Percentiles rank a stretch among this genome's conserved stretches.
These are phyloP conservation scores for Dermatemys mawii DNA, from an alignment of 2,113 vertebrate genomes.

Conservation along the genomic window DNA sequence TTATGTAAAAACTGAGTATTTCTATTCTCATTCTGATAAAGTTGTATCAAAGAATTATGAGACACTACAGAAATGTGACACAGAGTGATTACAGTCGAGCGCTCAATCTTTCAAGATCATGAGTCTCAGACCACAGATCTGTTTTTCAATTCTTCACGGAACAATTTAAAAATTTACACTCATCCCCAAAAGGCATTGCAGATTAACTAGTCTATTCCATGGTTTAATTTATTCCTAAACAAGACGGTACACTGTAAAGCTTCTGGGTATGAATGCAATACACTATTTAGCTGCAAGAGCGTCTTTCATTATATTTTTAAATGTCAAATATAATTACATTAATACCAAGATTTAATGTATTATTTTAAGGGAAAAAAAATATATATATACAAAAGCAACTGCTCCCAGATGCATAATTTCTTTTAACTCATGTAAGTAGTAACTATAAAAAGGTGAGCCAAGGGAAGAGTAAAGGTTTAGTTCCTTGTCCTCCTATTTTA, in stretches of 20 bases:
- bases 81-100: slow-evolving; percentile 43
- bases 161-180: slow-evolving; percentile 23
- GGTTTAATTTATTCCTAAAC: slow-evolving; percentile 31
- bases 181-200: neutral
- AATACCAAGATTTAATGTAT: neutral
- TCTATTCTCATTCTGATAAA: slow-evolving; percentile 23
- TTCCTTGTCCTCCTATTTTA: neutral
- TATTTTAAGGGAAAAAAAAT: neutral
- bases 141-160: slow-evolving; percentile 55
- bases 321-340: neutral
- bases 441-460: neutral
- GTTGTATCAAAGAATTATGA: slow-evolving; percentile 23
- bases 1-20: too few species aligned
- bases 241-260: neutral
- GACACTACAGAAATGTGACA: slow-evolving; percentile 16
- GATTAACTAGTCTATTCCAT: slow-evolving; percentile 25
- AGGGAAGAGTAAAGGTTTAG: neutral
- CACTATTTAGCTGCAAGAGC: neutral
- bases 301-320: neutral
- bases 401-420: neutral
- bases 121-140: slow-evolving; percentile 60
- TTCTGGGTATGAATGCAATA: neutral
- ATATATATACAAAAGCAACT: neutral
- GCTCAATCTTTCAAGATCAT: slow-evolving; percentile 48
- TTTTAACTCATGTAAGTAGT: too few species aligned